Evolutionary conservation across 1,140 invertebrate genomes (phyloP).

Genomic region (Dendrolimus kikuchii): DNA sequence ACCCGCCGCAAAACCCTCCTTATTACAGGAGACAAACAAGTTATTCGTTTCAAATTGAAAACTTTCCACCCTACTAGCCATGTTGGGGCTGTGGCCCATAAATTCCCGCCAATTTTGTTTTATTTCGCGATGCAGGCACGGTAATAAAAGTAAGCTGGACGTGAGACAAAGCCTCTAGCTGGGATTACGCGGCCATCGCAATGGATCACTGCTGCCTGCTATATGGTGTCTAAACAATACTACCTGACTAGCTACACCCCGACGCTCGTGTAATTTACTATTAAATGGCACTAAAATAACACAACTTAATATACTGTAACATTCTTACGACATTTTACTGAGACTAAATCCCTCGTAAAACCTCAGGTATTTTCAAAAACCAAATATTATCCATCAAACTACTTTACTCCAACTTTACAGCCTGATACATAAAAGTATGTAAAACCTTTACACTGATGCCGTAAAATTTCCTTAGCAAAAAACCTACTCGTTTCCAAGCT

Average conservation of each 20-base stretch:
- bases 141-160: conserved; percentile 71
- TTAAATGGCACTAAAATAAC: conserved; percentile 19
- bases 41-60: conserved; percentile 72
- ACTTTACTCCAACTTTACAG: conserved; percentile 23
- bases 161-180: conserved; percentile 62
- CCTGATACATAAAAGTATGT: conserved; percentile 25
- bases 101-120: conserved; percentile 71
- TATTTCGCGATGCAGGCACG: conserved; percentile 68
- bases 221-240: conserved; percentile 58
- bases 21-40: conserved; percentile 67
- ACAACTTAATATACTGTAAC: not conserved
- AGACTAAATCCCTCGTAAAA: conserved; percentile 18
- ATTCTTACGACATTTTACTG: not conserved
- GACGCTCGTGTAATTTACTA: conserved; percentile 18
- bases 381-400: conserved; percentile 22
- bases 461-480: conserved; percentile 19
- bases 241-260: conserved; percentile 42
- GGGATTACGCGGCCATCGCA: conserved; percentile 62
- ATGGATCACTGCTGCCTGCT: conserved; percentile 60
- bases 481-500: conserved; percentile 8
- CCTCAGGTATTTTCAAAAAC: conserved; percentile 20
- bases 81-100: conserved; percentile 60
- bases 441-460: conserved; percentile 10
- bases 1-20: conserved; percentile 63
- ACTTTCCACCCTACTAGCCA: conserved; percentile 69